Evolutionary conservation across 2,888 invertebrate genomes (phyloP), one percentile per base, ranked within the genome.

Genomic region (Euplexia lucipara): DNA sequence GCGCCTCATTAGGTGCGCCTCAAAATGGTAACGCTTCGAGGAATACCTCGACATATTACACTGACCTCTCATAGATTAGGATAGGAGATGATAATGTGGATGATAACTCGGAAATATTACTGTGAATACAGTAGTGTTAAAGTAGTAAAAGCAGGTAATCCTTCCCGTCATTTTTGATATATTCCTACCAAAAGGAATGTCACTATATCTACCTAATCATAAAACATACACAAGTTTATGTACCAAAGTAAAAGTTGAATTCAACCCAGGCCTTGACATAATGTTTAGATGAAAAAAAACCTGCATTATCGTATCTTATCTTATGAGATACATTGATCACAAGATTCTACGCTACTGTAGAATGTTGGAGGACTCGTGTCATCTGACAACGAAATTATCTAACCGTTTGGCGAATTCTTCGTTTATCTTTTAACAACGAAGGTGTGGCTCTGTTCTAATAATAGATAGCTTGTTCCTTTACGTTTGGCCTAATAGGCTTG

Each of bases 231-330:
- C 18, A 37, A 22, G 22, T 53, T 42, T 34, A 53, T 30, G 18
- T 16, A 35, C 37, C 35, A 47, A 70, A 75, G 70, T 70, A 56
- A 75, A 69, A 62, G 48, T 62, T 48, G 32, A 41, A 49, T 49
- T 49, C 44, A 70, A 76, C 76, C 51, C 20, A 54, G 60, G 37
- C 74, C 76, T 75, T 75, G 75, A 76, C 75, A 75, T 71, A 48
- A 75, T 73, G 54, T 62, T 51, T 42, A 53, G n/a, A 26, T 1
- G 16, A 68, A 45, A 57, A 67, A 59, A 34, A 9, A 44, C n/a
- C 4, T 1, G 1, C 39, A 22, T 12, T 69, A 62, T 73, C 70
- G 62, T 70, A 73, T 73, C 70, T 70, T 70, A 73, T 54, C 67
- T 56, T 22, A 14, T 18, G 10, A 68, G 51, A 74, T 74, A 67